Base-by-base conservation (phyloP, 2,888 invertebrate species). In the Caenorhabditis doughertyi region DNA sequence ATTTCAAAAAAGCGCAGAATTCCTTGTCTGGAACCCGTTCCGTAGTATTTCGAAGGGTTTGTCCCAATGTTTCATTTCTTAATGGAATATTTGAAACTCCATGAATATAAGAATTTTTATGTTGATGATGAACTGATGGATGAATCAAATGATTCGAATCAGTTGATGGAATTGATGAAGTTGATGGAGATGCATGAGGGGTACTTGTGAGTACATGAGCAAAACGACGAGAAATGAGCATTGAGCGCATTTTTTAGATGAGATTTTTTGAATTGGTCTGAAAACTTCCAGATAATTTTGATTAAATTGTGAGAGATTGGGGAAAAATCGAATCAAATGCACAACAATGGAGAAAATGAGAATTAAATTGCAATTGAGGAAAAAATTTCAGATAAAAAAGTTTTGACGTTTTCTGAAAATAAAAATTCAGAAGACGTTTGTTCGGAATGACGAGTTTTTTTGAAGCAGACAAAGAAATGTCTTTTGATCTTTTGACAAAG, bases 61-160 rank as follows among this genome's bases (percentile, higher is more conserved):
- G 85, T 21, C 91, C 91, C 27, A 91, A 77, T 4, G 91, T 91
- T 67, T 90, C 86, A 71, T 85, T 89, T 18, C 87, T 76, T 27
- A 90, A 77, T 27, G 90, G 88, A 25, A 77, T 73, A 25, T 68
- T 83, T 18, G 90, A 91, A 8, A 87, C 83, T 29, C 90, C 90
- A 67, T 90, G 89, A 11, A 88, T 84, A 73, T 90, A 90, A 71
- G 89, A 89, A 65, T 82, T 71, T 2, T n/a, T 55, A 23, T 68
- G 77, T 25, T 68, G 55, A 18, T 35, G 68, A 29, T 77, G 77
- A 5, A 70, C 68, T 11, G 77, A 77, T 7, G 77, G 77, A 47
- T 77, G 77, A 1, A 62, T 77, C 53, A 77, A 18, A n/a, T 77
- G 77, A 25, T 77, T 39, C 23, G 76, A 65, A 23, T 53, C 49